A percentile compares a stretch with the other conserved stretches of the same genome.
These are phyloP conservation scores for Dendrolimus kikuchii DNA, from an alignment of 1,140 invertebrate genomes.

Conservation along the genomic window DNA sequence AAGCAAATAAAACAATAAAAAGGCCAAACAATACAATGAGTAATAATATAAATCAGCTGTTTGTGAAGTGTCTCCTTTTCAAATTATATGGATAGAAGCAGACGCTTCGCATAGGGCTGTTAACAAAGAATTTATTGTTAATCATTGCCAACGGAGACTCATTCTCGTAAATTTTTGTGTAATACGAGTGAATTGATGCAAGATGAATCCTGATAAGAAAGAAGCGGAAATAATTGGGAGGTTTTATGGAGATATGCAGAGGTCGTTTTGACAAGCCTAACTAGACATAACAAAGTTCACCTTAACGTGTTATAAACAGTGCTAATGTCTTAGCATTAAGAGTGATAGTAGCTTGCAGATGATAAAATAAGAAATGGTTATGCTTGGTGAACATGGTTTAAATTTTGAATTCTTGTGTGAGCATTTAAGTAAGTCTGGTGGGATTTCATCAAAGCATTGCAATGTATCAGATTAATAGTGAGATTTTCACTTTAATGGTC, in stretches of 20 bases:
- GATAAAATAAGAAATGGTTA: slow-evolving; percentile 22
- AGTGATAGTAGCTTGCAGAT: no score
- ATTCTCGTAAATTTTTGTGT: slow-evolving; percentile 59
- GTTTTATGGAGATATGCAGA: slow-evolving; percentile 30
- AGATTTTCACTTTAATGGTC: no score
- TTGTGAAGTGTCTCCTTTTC: slow-evolving; percentile 28
- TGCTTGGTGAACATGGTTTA: slow-evolving; percentile 27
- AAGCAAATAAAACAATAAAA: slow-evolving; percentile 13
- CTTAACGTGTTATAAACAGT: no score
- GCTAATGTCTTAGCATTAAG: no score
- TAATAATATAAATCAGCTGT: slow-evolving; percentile 47
- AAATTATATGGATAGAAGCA: slow-evolving; percentile 30
- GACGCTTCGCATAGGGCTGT: slow-evolving; percentile 36
- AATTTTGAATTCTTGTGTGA: slow-evolving; percentile 28
- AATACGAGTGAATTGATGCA: slow-evolving; percentile 53
- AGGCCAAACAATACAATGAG: slow-evolving; percentile 36
- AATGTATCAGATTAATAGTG: slow-evolving; percentile 9
- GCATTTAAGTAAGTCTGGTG: slow-evolving; percentile 8
- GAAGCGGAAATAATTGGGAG: slow-evolving; percentile 48
- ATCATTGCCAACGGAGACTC: slow-evolving; percentile 43
- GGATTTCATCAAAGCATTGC: slow-evolving; percentile 16
- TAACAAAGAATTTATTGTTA: slow-evolving; percentile 59
- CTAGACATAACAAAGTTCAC: slow-evolving; percentile 10
- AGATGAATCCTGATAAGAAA: slow-evolving; percentile 42
- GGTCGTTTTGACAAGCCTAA: slow-evolving; percentile 11